These are phyloP conservation scores for Pelecanoides urinatrix DNA, from an alignment of 2,113 vertebrate genomes.

Conservation along the genomic window DNA sequence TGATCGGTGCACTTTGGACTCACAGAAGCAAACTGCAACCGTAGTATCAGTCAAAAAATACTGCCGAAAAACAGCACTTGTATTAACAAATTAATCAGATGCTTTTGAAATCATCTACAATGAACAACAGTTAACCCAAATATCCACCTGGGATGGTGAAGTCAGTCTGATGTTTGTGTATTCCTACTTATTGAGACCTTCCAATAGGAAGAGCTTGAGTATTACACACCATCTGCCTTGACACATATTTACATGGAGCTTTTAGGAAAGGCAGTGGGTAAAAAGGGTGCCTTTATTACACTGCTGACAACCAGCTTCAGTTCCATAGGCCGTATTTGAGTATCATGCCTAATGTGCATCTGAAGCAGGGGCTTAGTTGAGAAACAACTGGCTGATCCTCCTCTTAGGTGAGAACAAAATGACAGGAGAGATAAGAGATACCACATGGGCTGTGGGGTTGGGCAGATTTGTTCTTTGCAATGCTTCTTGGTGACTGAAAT, in stretches of 20 bases:
- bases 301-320: neutral
- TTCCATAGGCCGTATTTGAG: neutral
- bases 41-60: neutral
- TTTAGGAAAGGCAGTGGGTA: neutral
- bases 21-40: neutral
- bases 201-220: neutral
- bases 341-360: neutral
- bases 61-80: neutral
- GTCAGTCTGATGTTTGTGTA: neutral
- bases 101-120: slow-evolving; percentile 2
- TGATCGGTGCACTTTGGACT: neutral
- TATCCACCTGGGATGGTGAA: neutral
- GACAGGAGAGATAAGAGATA: neutral
- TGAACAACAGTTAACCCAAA: neutral
- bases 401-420: slow-evolving; percentile 8
- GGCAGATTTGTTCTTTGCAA: neutral
- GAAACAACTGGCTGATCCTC: slow-evolving; percentile 26
- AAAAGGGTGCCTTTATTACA: neutral
- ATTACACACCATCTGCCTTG: neutral
- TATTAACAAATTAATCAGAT: neutral
- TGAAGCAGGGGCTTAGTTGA: neutral
- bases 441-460: neutral
- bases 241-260: neutral
- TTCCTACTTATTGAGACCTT: neutral
- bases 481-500: neutral